Base-by-base conservation (phyloP, 2,888 invertebrate species). In the Platycnemis pennipes region DNA sequence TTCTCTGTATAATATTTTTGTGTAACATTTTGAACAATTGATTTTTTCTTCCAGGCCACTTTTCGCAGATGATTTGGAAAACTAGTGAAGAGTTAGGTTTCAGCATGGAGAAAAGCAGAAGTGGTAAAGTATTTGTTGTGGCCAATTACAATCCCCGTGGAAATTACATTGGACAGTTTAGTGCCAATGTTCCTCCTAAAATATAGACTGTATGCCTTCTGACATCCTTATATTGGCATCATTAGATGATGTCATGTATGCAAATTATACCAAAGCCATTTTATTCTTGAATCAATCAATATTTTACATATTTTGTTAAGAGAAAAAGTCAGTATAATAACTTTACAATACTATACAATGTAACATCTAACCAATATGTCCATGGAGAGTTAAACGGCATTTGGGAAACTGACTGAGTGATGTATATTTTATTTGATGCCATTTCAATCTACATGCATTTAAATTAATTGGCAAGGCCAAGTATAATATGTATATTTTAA, bases 1-100 rank as follows among this genome's bases (percentile, higher is more conserved):
- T 49, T 49, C 19, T 49, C n/a, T n/a, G n/a, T n/a, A n/a, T n/a
- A n/a, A n/a, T n/a, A n/a, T 49, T 1, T 77, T 77, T 37, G 37
- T 77, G 37, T 16, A 77, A 77, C 37, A 31, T n/a, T 26, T 8
- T 42, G 42, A 31, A 2, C 2, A n/a, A 13, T 44, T 88, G 16
- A 88, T 44, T 46, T n/a, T 45, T 45, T n/a, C n/a, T 94, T 86
- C 37, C 69, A 98, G 98, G 98, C 94, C 98, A 98, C 96, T 99
- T 99, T 96, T 98, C 98, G 0, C 99, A 99, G 96, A 97, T 99
- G 96, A 98, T 99, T 44, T 99, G 99, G 99, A 97, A 97, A 86
- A 97, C 97, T 89, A 98, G 98, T 2, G 97, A 97, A 88, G 97
- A 98, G 96, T 97, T 98, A 96, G 99, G 99, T 3, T 97, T 99